These are phyloP conservation scores for Pollenia labialis DNA, from an alignment of 2,888 invertebrate genomes.

Conservation along the genomic window DNA sequence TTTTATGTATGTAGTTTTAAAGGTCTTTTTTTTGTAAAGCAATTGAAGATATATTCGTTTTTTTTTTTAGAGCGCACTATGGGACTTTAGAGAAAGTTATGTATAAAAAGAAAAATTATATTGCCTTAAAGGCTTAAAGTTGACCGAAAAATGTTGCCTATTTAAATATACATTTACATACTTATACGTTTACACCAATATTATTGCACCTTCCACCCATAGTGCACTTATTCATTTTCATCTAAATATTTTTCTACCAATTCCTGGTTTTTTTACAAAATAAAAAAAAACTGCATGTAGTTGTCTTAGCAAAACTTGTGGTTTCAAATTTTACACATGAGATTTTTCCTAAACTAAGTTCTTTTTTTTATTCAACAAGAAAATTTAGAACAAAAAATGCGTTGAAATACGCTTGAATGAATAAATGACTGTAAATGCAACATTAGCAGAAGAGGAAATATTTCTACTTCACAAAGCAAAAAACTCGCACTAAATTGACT, in stretches of 20 bases:
- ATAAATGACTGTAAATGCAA: slow-evolving; percentile 33
- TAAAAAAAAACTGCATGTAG: not conserved
- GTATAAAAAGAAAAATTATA: too few species aligned
- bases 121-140: too few species aligned
- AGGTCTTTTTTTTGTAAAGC: not conserved
- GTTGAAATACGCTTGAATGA: slow-evolving; percentile 22
- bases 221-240: not conserved
- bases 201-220: not conserved
- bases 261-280: not conserved
- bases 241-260: not conserved
- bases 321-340: slow-evolving; percentile 27
- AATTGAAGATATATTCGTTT: slow-evolving; percentile 16
- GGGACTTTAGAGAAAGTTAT: not conserved
- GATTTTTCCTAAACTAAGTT: not conserved
- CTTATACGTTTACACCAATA: too few species aligned
- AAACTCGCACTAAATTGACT: slow-evolving; percentile 41
- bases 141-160: too few species aligned
- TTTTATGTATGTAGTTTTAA: slow-evolving; percentile 6
- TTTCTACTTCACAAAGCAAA: not conserved
- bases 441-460: slow-evolving; percentile 25
- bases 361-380: slow-evolving; percentile 7
- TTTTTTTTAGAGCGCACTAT: not conserved
- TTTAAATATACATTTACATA: too few species aligned
- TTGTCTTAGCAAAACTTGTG: slow-evolving; percentile 27
- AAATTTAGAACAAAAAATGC: not conserved